Percentiles rank a stretch among this genome's conserved stretches.
phyloP scores from a whole-genome alignment of 1,140 invertebrate genomes.

The Leptinotarsa defecta region DNA sequence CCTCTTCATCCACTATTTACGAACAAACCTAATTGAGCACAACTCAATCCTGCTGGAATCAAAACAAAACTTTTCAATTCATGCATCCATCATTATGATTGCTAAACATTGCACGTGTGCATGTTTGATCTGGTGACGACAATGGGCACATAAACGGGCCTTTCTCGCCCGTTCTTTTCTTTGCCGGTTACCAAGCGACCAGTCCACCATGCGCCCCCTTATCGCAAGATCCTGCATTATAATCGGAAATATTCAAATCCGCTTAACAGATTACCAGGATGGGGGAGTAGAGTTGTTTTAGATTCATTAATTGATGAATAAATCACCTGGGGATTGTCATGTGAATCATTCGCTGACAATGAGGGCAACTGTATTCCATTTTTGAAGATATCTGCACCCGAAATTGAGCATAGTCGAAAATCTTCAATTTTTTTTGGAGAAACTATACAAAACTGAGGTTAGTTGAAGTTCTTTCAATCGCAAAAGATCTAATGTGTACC shows the following conservation, averaged over 20 bases:
- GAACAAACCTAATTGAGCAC: slow-evolving; percentile 3
- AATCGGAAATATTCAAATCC: slow-evolving; percentile 25
- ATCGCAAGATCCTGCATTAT: slow-evolving; percentile 15
- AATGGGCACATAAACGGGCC: neutral
- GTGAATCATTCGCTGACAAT: neutral
- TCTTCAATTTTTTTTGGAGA: no score
- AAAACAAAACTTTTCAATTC: neutral
- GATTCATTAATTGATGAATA: slow-evolving; percentile 28
- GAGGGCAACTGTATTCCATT: no score
- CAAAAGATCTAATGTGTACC: no score
- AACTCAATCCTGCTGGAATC: no score
- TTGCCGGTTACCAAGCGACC: slow-evolving; percentile 11
- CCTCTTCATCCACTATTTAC: neutral
- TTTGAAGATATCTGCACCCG: no score
- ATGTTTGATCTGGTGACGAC: neutral
- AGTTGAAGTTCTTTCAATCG: no score
- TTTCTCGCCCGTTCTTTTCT: neutral
- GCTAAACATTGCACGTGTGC: slow-evolving; percentile 1
- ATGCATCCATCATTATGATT: neutral
- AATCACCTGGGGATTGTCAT: slow-evolving; percentile 14
- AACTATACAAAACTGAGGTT: no score
- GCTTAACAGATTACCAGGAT: slow-evolving; percentile 19
- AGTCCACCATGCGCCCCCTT: neutral
- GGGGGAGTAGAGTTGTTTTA: slow-evolving; percentile 26
- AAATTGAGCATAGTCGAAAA: no score